phyloP scores from a whole-genome alignment of 1,140 invertebrate species.

The Scaptomyza pallida region DNA sequence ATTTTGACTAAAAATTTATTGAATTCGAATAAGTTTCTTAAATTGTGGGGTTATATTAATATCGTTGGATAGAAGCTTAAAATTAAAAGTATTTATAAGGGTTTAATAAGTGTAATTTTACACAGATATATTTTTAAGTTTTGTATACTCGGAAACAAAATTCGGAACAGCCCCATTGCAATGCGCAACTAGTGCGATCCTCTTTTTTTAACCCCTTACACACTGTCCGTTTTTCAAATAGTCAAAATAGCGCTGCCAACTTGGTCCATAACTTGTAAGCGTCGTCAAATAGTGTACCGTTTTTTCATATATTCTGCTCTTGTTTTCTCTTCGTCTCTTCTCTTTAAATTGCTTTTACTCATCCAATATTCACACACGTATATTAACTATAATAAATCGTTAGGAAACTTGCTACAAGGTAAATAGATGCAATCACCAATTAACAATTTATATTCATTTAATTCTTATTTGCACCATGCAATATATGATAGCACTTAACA shows the following conservation, averaged over 20 bases:
- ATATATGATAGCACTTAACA: slow-evolving; percentile 26
- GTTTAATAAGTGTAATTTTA: too few species aligned
- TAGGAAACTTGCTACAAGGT: slow-evolving; percentile 84
- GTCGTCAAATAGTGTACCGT: slow-evolving; percentile 29
- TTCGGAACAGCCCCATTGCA: slow-evolving; percentile 19
- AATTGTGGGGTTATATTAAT: too few species aligned
- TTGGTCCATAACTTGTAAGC: slow-evolving; percentile 27
- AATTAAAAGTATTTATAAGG: too few species aligned
- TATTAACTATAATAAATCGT: slow-evolving; percentile 38
- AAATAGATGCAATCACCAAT: slow-evolving; percentile 66
- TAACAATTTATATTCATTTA: slow-evolving; percentile 34
- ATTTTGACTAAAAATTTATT: neutral
- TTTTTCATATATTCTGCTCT: slow-evolving; percentile 59
- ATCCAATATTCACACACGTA: slow-evolving; percentile 50
- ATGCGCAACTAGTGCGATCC: slow-evolving; percentile 24
- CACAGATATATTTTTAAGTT: too few species aligned
- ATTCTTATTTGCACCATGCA: slow-evolving; percentile 44
- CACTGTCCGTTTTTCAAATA: slow-evolving; percentile 15
- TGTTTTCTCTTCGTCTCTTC: slow-evolving; percentile 70
- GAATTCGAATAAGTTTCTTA: too few species aligned
- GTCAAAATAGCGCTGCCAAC: slow-evolving; percentile 27
- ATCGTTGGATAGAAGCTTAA: too few species aligned
- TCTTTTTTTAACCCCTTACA: slow-evolving; percentile 13
- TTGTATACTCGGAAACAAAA: too few species aligned
- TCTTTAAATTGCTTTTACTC: slow-evolving; percentile 55